Base-by-base conservation (phyloP, 1,140 invertebrate genomes). In the Cyclina sinensis region DNA sequence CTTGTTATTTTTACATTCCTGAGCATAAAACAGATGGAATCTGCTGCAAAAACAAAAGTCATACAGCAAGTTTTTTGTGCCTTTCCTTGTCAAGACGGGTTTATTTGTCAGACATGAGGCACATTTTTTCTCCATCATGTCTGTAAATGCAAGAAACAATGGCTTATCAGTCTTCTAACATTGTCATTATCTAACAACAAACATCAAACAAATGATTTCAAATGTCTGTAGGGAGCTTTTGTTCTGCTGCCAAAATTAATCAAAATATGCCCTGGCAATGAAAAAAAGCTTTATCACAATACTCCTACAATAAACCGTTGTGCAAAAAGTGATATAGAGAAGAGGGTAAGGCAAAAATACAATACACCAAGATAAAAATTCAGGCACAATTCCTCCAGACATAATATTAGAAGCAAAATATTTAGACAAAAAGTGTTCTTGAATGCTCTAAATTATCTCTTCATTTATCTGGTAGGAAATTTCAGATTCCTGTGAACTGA, bases 221-320 rank as follows among this genome's bases (percentile, higher is more conserved):
- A 65, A 65, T 4, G 7, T 37, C 65, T 37, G 65, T 21, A 18
- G 65, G 35, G 57, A 27, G 57, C 57, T 27, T 62, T 62, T 62
- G 57, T 62, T 62, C n/a, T 62, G 57, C 27, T 62, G 65, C 65
- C 65, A 70, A 70, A 37, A 70, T 37, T 70, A 70, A 35, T 70
- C 65, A 70, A 35, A 70, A 39, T 70, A 70, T 70, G 24, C 18
- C n/a, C n/a, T n/a, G n/a, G 18, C 65, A 37, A n/a, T 39, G 37
- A 70, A n/a, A n/a, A 70, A 70, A 70, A 37, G 16, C 32, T 27
- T 70, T 37, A 70, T 70, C 65, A 18, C 16, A 16, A 70, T 37
- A 1, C 18, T 4, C 16, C 32, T 39, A 70, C 65, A 37, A 70
- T 70, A 70, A 70, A 70, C 65, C 18, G 32, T n/a, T 70, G 32